phyloP scores from a whole-genome alignment of 2,113 vertebrate genomes.

The Candoia aspera region DNA sequence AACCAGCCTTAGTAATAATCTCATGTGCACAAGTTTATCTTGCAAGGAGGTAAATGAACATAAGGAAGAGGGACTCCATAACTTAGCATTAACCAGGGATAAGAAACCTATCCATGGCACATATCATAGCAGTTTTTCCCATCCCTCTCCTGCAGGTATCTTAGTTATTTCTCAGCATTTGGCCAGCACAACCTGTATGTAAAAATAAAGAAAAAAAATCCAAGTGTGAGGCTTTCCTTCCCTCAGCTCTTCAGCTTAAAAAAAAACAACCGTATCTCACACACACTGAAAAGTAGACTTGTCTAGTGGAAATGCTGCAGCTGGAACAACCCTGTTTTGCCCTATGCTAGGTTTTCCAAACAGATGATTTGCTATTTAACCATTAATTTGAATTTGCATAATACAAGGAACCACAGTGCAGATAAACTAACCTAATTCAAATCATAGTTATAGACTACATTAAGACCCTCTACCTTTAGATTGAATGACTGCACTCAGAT shows the following conservation, averaged over 20 bases:
- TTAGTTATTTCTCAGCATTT: neutral
- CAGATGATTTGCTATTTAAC: neutral
- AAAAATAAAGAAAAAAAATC: neutral
- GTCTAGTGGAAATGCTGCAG: neutral
- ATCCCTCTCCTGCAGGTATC: neutral
- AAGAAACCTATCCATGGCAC: neutral
- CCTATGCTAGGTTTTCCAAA: neutral
- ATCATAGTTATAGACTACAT: neutral
- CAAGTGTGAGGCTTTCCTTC: neutral
- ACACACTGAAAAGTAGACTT: neutral
- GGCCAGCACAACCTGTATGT: neutral
- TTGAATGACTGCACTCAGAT: neutral
- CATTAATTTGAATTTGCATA: neutral
- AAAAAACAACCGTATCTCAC: neutral
- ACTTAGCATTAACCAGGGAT: neutral
- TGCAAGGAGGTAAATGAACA: neutral
- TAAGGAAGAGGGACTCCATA: neutral
- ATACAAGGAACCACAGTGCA: neutral
- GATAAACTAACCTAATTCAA: neutral
- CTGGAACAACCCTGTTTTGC: neutral
- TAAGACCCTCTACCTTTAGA: neutral
- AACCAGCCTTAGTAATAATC: neutral
- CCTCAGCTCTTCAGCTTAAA: neutral
- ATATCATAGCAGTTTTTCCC: neutral
- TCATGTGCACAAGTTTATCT: neutral